Percentiles rank a stretch among this genome's conserved stretches.
Evolutionary conservation across 2,113 vertebrate genomes (phyloP).

Genomic region (Prietella phreatophila): DNA sequence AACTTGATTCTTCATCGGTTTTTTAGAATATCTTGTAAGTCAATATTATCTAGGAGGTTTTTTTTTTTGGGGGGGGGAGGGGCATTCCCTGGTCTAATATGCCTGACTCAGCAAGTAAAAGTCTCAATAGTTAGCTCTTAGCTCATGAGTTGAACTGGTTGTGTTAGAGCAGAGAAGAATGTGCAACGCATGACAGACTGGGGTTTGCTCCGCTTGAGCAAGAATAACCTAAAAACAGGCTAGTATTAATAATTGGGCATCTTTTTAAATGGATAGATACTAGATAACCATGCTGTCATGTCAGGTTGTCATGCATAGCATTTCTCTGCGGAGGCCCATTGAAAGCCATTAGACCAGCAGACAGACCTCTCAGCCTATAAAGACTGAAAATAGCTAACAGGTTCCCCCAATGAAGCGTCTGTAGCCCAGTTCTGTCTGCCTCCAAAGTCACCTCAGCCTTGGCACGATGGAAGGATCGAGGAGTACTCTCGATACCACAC

Average conservation of each 20-base stretch:
- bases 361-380: constrained; percentile 23
- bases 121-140: constrained; percentile 23
- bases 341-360: constrained; percentile 34
- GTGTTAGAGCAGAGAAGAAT: neutral
- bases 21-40: constrained; percentile 4
- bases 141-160: neutral
- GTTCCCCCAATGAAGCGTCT: constrained; percentile 34
- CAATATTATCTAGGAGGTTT: neutral
- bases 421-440: constrained; percentile 44
- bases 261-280: neutral
- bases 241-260: neutral
- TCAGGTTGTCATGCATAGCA: neutral
- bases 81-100: neutral
- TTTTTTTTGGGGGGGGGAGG: neutral
- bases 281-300: neutral
- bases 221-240: neutral
- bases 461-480: neutral
- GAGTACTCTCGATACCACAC: neutral
- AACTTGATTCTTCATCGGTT: neutral
- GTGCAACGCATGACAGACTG: neutral
- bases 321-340: constrained; percentile 10
- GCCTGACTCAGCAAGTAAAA: constrained; percentile 12
- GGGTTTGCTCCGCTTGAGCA: neutral
- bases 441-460: constrained; percentile 34
- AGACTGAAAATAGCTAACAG: constrained; percentile 40